These are phyloP conservation scores for Callipepla squamata DNA, from an alignment of 2,113 vertebrate genomes.

Conservation along the genomic window DNA sequence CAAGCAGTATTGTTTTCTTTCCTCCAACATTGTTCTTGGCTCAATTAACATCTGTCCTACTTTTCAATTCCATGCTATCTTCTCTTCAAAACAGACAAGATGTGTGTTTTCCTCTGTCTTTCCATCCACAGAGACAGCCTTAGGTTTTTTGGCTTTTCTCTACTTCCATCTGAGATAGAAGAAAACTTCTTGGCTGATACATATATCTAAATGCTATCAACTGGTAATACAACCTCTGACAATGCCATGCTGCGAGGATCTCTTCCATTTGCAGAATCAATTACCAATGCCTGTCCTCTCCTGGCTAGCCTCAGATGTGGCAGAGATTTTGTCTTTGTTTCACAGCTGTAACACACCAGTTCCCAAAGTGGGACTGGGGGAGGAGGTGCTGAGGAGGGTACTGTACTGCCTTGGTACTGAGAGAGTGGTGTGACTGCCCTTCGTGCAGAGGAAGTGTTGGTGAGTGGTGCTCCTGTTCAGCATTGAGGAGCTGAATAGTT, in stretches of 20 bases:
- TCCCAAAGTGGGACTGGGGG: background rate
- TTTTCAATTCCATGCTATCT: background rate
- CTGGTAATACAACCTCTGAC: background rate
- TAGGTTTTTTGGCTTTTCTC: too few relatives aligned
- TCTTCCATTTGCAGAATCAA: background rate
- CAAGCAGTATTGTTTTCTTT: background rate
- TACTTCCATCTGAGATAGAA: background rate
- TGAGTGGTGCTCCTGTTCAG: background rate
- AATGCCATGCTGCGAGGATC: background rate
- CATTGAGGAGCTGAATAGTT: background rate
- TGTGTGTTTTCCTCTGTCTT: background rate
- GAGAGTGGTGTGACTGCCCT: background rate
- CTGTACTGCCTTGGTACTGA: background rate
- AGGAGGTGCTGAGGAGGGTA: background rate
- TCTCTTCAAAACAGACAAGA: background rate
- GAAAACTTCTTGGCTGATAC: too few relatives aligned
- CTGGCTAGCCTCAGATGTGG: background rate
- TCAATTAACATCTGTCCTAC: background rate
- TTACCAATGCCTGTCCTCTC: background rate
- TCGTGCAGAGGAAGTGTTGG: background rate
- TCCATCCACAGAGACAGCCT: background rate
- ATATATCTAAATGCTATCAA: background rate
- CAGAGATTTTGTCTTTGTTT: background rate
- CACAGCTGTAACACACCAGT: background rate
- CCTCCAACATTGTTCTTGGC: background rate